Evolutionary conservation across 2,888 invertebrate genomes (phyloP).

Genomic region (Nudaria mundana): DNA sequence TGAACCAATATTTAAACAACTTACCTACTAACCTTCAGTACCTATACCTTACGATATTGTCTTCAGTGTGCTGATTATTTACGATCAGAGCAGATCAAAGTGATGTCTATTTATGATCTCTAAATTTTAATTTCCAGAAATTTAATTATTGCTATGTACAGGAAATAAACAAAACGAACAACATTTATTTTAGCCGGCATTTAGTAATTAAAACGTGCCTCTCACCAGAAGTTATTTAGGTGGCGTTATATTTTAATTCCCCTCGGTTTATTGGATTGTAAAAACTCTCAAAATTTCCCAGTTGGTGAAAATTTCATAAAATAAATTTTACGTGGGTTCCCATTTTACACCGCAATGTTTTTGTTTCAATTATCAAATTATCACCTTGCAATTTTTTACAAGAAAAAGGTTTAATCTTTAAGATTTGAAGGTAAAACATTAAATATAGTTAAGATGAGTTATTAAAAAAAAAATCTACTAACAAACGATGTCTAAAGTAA

Average conservation of each 20-base stretch:
- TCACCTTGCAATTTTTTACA: conserved; percentile 13
- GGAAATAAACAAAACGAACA: conserved; percentile 9
- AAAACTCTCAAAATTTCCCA: conserved; percentile 24
- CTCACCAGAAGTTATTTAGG: conserved; percentile 18
- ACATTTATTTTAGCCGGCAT: conserved; percentile 10
- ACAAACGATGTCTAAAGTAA: no score
- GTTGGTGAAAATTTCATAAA: conserved; percentile 16
- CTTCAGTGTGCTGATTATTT: no score
- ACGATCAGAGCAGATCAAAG: no score
- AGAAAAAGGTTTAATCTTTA: conserved; percentile 11
- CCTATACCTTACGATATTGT: no score
- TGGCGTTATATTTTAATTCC: conserved; percentile 26
- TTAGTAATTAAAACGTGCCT: conserved; percentile 25
- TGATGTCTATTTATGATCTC: no score
- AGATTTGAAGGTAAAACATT: conserved; percentile 13
- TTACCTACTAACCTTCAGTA: no score
- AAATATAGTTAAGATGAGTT: no score
- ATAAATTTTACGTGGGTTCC: conserved; percentile 13
- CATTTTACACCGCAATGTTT: conserved; percentile 6
- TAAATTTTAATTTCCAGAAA: not conserved
- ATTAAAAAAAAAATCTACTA: no score
- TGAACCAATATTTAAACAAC: no score
- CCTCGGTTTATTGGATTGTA: conserved; percentile 26
- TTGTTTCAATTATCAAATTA: conserved; percentile 21
- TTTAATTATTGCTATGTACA: conserved; percentile 1